Evolutionary conservation across 2,888 invertebrate genomes (phyloP), one percentile per base, ranked within the genome.

Genomic region (Psococerastis gibbosa): DNA sequence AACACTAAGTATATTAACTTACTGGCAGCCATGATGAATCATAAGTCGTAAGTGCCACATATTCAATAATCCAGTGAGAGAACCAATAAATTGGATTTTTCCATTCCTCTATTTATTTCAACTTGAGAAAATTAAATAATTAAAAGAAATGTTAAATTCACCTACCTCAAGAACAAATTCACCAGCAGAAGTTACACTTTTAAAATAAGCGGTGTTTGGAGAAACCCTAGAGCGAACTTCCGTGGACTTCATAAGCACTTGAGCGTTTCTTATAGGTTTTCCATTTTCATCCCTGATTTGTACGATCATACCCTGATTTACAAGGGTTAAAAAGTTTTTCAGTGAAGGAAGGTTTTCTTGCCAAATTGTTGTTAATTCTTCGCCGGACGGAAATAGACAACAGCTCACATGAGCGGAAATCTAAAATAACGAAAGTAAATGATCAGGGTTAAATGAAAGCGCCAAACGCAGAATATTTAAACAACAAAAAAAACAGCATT

Each of bases 341-440:
- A 77, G 63, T 3, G 75, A 73, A 15, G 63, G 63, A 42, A 79
- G 55, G 54, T 76, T 75, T 46, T 74, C 70, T 50, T 75, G 69
- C 83, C 84, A 85, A 6, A 80, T 69, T 49, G 66, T 66, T 0
- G 73, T 75, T n/a, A 87, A 67, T 38, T 73, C 67, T 0, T 56
- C 60, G n/a, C 72, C 66, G 0, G 59, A 54, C 0, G 89, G 88
- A 70, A 82, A 83, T 52, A 79, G 79, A 56, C 89, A 89, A 54
- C 89, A 89, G 44, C 77, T 76, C 20, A 89, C 59, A 15, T 82
- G 78, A 3, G 77, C 68, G 0, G 79, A 75, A 41, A 80, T 64
- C 46, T 3, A 46, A 47, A 45, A 45, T 18, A 46, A 46, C n/a
- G n/a, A n/a, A 41, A 32, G 27, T 15, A 9, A 17, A 42, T 31